Percentiles rank a stretch among this genome's conserved stretches.
Conservation (phyloP, 2,797 vertebrate genomes). For the Ptychobarbus kaznakovi region DNA sequence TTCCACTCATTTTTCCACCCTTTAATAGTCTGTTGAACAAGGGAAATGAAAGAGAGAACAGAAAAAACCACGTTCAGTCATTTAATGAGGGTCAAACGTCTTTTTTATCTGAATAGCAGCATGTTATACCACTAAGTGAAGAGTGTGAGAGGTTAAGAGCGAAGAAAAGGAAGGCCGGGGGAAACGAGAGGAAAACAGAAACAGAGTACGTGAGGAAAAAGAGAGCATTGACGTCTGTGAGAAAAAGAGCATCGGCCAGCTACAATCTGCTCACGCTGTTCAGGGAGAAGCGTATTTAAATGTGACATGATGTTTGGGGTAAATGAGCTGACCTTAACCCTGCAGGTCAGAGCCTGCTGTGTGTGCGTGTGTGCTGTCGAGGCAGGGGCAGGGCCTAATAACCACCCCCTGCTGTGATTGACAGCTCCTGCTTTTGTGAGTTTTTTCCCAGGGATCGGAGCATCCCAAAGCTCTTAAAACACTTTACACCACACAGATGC, state of each 20-base stretch:
- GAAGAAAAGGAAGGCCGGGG: constrained; percentile 53
- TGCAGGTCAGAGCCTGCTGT: constrained; percentile 73
- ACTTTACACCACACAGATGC: constrained; percentile 53
- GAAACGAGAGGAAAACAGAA: constrained; percentile 62
- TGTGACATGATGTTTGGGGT: constrained; percentile 77
- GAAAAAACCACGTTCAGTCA: constrained; percentile 41
- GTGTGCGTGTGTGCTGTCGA: constrained; percentile 52
- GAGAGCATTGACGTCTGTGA: constrained; percentile 71
- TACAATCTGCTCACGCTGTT: constrained; percentile 75
- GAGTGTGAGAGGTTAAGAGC: constrained; percentile 53
- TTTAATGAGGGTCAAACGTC: constrained; percentile 75
- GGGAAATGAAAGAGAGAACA: constrained; percentile 52
- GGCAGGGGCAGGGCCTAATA: constrained; percentile 40
- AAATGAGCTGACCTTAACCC: constrained; percentile 86
- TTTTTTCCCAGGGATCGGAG: constrained; percentile 77
- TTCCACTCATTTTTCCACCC: background rate
- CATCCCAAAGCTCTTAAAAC: constrained; percentile 52
- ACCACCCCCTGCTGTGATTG: constrained; percentile 73
- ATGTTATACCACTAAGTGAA: constrained; percentile 56
- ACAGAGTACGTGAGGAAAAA: constrained; percentile 64
- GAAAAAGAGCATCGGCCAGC: constrained; percentile 66
- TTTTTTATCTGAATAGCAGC: constrained; percentile 55
- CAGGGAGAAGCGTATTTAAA: constrained; percentile 80
- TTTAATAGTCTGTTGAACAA: background rate
- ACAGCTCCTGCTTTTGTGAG: constrained; percentile 74